Evolutionary conservation across 2,113 vertebrate species (phyloP), one percentile per base, ranked within the genome.

Genomic region (Poecilia latipinna): DNA sequence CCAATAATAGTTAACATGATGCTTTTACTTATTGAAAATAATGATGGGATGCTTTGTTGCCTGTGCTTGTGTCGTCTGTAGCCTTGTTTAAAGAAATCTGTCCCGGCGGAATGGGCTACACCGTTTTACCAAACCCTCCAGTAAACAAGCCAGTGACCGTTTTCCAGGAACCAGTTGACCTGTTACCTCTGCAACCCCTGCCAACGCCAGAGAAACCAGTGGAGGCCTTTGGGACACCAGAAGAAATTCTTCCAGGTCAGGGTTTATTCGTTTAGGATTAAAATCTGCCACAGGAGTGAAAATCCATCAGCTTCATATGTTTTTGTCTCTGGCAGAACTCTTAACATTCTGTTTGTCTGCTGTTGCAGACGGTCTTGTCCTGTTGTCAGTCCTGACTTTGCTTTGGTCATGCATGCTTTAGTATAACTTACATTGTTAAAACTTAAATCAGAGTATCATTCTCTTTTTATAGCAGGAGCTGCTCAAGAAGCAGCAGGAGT

Each of bases 41-140:
- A 51, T 32, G 8, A 15, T 32, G 24, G 7, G n/a, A 5, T 66
- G 66, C 22, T 68, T 3, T 57, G 51, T 57, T 57, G 24, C 24
- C 5, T 26, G 10, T 17, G 57, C 61, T 19, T 75, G 42, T 67
- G 35, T 86, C 65, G 44, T 91, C 65, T 65, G 84, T 94, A 99
- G 98, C 96, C 89, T 95, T 96, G 90, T 99, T 99, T 95, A 98
- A 98, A 95, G 97, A 98, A 93, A 99, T 98, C 93, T 99, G 98
- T 94, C 98, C 98, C 78, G 98, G 97, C 92, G 98, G 98, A 92
- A 97, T 98, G 97, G 98, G 98, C 89, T 99, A 99, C 95, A 98
- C 97, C 72, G 97, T 99, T 92, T 95, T 96, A 92, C 94, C 94
- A 61, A 97, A 97, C 90, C 96, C 94, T 79, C 95, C 92, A n/a